Conservation (phyloP, 2,888 invertebrate genomes). For the Eilema sororculum region DNA sequence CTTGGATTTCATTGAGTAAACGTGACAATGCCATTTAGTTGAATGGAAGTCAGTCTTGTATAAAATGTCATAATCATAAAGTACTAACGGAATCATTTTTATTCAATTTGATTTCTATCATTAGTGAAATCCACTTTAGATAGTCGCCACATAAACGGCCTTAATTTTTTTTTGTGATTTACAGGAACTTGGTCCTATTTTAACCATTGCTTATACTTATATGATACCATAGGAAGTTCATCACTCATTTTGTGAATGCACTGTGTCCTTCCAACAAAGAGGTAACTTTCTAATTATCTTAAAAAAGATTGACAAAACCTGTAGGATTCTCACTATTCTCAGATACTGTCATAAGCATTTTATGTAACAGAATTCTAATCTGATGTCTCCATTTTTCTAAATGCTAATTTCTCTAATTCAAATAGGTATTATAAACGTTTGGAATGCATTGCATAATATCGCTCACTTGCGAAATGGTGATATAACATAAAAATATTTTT, state of each 20-base stretch:
- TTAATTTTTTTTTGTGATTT: neutral
- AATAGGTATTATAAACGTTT: neutral
- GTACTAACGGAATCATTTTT: neutral
- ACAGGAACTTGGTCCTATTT: neutral
- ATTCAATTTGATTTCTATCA: neutral
- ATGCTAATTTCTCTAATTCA: neutral
- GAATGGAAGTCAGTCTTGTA: neutral
- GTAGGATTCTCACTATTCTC: conserved; percentile 7
- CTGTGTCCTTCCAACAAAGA: no score
- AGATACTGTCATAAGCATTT: conserved; percentile 24
- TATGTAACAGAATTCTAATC: conserved; percentile 8
- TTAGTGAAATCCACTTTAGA: neutral
- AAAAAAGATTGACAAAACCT: neutral
- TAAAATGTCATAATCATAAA: neutral
- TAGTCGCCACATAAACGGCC: neutral
- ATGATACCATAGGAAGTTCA: no score
- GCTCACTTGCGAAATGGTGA: neutral
- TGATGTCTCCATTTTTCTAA: neutral
- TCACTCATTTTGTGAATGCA: no score
- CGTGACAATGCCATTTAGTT: conserved; percentile 18
- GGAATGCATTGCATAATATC: neutral
- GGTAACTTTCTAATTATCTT: neutral
- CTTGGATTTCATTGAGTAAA: conserved; percentile 25
- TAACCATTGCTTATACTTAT: no score
- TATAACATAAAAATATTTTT: conserved; percentile 2